phyloP scores from a whole-genome alignment of 2,113 vertebrate species.

The Piaya cayana region DNA sequence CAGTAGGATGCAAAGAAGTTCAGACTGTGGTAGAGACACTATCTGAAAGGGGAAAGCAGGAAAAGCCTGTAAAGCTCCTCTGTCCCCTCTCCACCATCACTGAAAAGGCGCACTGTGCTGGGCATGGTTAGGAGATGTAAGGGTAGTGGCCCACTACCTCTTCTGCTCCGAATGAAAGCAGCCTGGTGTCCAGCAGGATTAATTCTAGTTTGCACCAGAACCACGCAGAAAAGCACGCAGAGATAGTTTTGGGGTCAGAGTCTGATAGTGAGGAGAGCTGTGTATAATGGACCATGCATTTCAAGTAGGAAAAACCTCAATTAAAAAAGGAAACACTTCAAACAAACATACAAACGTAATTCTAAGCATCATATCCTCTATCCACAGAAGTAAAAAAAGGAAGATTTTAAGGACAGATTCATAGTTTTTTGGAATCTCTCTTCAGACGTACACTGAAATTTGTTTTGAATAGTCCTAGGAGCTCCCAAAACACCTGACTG shows the following conservation, averaged over 20 bases:
- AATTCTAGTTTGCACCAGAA: not conserved
- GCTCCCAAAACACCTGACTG: not conserved
- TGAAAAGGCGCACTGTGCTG: not conserved
- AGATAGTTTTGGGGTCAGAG: not conserved
- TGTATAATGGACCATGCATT: not conserved
- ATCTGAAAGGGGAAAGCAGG: not conserved
- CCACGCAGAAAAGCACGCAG: not conserved
- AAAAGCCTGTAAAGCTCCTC: not conserved
- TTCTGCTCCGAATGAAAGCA: not conserved
- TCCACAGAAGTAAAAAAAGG: not conserved
- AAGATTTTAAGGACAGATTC: not conserved
- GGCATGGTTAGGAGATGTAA: not conserved
- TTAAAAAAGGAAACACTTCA: not conserved
- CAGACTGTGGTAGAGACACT: not conserved
- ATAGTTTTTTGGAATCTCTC: not conserved
- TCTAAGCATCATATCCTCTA: not conserved
- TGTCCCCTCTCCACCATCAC: too few species aligned
- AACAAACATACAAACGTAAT: not conserved
- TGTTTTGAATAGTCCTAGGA: not conserved
- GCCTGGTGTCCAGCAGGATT: not conserved
- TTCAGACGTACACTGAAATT: not conserved
- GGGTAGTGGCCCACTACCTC: not conserved
- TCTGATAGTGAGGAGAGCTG: not conserved
- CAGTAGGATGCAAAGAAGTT: not conserved
- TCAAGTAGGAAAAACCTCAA: not conserved